Base-by-base conservation (phyloP, 1,140 invertebrate species). In the Adelges cooleyi region DNA sequence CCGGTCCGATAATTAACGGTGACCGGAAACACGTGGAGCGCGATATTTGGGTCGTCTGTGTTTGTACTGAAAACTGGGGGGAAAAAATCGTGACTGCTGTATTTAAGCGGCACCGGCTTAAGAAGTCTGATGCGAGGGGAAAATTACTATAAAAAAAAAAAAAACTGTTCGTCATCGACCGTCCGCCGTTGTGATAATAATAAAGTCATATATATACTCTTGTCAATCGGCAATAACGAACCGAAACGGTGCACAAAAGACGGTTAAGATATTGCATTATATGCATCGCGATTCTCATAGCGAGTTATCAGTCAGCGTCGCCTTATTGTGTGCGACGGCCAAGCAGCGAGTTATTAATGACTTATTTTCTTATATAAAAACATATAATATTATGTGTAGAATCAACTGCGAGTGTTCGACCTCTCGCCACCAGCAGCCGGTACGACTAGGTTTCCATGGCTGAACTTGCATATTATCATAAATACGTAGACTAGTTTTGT, bases 291-390 rank as follows among this genome's bases (percentile, higher is more conserved):
- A 59, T 44, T 59, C 53, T 15, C 53, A 25, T 17, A 13, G 53
- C 27, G 27, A 33, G 18, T 36, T 3, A 33, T 11, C 36, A 62
- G 42, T 29, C 54, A 62, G 54, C 40, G 54, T 25, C 40, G 44
- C 27, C 20, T n/a, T 10, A 23, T 52, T 36, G 50, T 54, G 29
- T 25, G 18, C 18, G 6, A n/a, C n/a, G 15, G 22, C 53, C 22
- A 18, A 27, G 18, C 22, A 15, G 23, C 40, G 23, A 44, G 15
- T 59, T 56, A 56, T 59, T 59, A 59, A 59, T 59, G 53, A 59
- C 40, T 20, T 56, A 11, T 33, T 33, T 5, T 33, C 29, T 33
- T 11, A 11, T 33, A 11, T n/a, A n/a, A n/a, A n/a, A n/a, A n/a
- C n/a, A n/a, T n/a, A n/a, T n/a, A n/a, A n/a, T n/a, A n/a, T n/a